Conservation (phyloP, 2,113 vertebrate species). For the Shinisaurus crocodilurus region DNA sequence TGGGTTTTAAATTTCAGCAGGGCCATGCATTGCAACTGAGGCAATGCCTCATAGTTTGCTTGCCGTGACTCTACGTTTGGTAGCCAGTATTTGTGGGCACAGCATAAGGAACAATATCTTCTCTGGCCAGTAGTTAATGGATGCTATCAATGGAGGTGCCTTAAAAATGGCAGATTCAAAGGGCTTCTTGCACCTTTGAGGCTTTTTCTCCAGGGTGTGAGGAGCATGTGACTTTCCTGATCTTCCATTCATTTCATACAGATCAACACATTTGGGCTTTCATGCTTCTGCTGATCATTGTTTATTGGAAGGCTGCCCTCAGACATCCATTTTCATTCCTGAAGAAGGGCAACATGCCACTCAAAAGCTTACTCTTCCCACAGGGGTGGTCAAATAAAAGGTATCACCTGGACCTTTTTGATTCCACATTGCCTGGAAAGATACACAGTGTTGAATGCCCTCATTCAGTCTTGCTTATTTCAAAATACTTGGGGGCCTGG, state of each 20-base stretch:
- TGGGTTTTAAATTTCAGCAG: conserved; percentile 61
- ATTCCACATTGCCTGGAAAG: background rate
- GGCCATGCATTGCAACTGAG: conserved; percentile 38
- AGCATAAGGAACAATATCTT: background rate
- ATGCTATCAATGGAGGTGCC: background rate
- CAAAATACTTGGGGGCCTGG: background rate
- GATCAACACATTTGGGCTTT: background rate
- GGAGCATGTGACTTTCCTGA: background rate
- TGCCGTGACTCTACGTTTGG: background rate
- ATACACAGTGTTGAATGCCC: background rate
- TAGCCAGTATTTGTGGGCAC: background rate
- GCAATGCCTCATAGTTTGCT: conserved; percentile 26
- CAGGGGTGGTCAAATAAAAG: background rate
- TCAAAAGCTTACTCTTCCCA: background rate
- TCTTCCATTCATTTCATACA: background rate
- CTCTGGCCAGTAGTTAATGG: background rate
- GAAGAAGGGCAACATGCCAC: background rate
- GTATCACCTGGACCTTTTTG: background rate
- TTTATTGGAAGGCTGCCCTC: background rate
- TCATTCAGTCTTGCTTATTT: background rate
- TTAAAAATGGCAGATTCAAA: background rate
- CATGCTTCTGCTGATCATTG: background rate
- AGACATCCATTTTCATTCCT: background rate
- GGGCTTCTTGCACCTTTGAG: background rate
- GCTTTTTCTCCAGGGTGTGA: background rate